Conservation (phyloP, 2,113 vertebrate genomes). For the Callocephalon fimbriatum region DNA sequence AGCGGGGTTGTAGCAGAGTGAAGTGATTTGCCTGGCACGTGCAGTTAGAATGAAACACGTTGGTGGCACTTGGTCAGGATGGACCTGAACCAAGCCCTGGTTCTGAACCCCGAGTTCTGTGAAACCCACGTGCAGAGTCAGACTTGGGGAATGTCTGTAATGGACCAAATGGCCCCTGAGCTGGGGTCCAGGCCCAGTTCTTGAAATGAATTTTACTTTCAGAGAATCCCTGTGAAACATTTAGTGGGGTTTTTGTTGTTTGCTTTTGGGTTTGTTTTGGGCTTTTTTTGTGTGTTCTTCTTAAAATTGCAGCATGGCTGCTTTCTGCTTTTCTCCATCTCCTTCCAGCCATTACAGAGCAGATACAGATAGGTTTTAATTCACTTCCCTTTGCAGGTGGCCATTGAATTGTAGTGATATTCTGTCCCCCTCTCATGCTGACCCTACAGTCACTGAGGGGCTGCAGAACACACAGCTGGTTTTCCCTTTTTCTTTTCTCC, state of each 20-base stretch:
- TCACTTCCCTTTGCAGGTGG: background rate
- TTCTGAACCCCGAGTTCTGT: background rate
- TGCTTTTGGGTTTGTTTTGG: background rate
- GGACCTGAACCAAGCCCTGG: background rate
- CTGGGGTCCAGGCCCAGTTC: background rate
- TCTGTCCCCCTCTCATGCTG: background rate
- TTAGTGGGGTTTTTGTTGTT: background rate
- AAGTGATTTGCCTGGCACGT: accelerated
- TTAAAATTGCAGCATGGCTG: background rate
- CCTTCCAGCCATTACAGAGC: background rate
- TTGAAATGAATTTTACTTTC: background rate
- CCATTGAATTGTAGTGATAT: background rate
- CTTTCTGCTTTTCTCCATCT: constrained; percentile 18
- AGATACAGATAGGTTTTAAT: background rate
- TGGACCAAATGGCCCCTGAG: background rate
- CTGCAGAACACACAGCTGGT: background rate
- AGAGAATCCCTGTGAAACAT: background rate
- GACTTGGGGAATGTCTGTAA: background rate
- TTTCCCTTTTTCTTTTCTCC: background rate
- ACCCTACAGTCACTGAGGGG: background rate
- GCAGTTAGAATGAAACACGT: accelerated
- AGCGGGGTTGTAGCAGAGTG: background rate
- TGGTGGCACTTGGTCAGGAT: background rate
- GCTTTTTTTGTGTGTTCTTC: background rate
- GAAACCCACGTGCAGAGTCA: background rate